Percentiles rank a stretch among this genome's conserved stretches.
Conservation (phyloP, 2,888 invertebrate species). For the Dolichomitus sp. region DNA sequence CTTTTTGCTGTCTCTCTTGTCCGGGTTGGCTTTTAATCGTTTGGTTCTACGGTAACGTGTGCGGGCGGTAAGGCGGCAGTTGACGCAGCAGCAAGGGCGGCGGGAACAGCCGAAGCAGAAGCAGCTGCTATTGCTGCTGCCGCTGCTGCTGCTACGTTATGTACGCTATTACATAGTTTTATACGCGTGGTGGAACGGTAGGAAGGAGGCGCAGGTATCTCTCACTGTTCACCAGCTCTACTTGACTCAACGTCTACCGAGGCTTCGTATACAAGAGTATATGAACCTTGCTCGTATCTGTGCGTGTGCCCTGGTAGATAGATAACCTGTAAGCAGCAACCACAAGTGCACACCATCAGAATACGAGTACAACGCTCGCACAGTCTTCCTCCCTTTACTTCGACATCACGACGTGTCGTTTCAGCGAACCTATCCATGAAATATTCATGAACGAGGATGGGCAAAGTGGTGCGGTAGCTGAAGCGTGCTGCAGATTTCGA, state of each 20-base stretch:
- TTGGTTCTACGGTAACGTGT: constrained; percentile 56
- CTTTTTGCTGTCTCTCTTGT: constrained; percentile 9
- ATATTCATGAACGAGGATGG: constrained; percentile 58
- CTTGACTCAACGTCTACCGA: constrained; percentile 26
- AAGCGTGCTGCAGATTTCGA: constrained; percentile 57
- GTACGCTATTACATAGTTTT: constrained; percentile 66
- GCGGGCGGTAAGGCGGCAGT: constrained; percentile 64
- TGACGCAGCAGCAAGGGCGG: constrained; percentile 50
- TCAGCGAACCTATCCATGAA: constrained; percentile 41
- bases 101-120: constrained; percentile 43
- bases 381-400: constrained; percentile 47
- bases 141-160: constrained; percentile 45
- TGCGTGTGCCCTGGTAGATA: constrained; percentile 29
- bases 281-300: constrained; percentile 19
- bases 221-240: constrained; percentile 28
- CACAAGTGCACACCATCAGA: constrained; percentile 29
- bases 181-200: constrained; percentile 52
- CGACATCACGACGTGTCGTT: constrained; percentile 47
- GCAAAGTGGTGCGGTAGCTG: constrained; percentile 33
- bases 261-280: neutral
- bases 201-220: constrained; percentile 41
- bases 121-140: constrained; percentile 6
- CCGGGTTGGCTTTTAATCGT: constrained; percentile 54
- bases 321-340: constrained; percentile 34
- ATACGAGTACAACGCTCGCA: constrained; percentile 50